Conservation (phyloP, 2,888 invertebrate genomes). For the Calameuta idolon region DNA sequence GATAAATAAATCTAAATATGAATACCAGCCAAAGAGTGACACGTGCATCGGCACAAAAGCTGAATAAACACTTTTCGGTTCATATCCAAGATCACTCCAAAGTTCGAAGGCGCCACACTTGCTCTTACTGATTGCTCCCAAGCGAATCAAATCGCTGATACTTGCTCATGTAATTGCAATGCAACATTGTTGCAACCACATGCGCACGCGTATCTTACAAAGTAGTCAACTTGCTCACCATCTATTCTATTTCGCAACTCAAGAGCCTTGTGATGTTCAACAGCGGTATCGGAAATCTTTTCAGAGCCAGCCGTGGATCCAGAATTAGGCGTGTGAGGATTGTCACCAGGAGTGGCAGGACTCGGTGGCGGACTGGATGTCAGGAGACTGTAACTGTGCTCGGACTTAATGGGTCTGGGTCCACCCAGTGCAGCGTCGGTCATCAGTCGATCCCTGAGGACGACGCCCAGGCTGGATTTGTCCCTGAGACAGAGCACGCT, state of each 20-base stretch:
- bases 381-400: conserved; percentile 87
- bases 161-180: not conserved
- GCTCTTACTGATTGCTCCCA: not conserved
- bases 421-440: conserved; percentile 86
- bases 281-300: conserved; percentile 24
- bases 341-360: conserved; percentile 48
- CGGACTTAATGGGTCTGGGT: conserved; percentile 86
- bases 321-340: conserved; percentile 45
- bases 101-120: not conserved
- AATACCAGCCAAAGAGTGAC: not conserved
- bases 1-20: not conserved
- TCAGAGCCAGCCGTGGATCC: conserved; percentile 38
- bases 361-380: conserved; percentile 58
- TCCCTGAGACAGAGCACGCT: conserved; percentile 71
- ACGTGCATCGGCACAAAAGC: not conserved
- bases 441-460: conserved; percentile 90
- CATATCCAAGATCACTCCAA: not conserved
- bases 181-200: not conserved
- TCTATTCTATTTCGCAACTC: conserved; percentile 51
- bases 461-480: conserved; percentile 71
- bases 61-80: not conserved
- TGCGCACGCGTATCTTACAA: too few species aligned
- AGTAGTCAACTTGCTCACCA: conserved; percentile 36
- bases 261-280: conserved; percentile 47
- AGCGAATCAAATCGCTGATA: not conserved